phyloP scores from a whole-genome alignment of 2,797 vertebrate species.

The Bucorvus abyssinicus region DNA sequence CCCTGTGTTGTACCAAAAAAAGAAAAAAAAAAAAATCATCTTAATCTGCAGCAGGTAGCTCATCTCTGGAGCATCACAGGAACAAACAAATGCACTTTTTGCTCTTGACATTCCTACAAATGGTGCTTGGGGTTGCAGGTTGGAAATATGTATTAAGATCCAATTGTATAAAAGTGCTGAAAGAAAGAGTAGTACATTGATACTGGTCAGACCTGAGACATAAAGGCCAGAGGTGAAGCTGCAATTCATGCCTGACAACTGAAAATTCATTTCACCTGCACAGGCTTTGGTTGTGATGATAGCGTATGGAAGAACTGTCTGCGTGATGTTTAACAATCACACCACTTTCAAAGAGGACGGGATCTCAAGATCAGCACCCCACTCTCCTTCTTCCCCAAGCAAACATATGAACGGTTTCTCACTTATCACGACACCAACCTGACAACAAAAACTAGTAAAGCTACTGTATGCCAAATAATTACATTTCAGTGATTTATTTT shows the following conservation, averaged over 20 bases:
- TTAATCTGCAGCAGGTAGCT: not conserved
- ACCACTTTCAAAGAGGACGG: not conserved
- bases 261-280: not conserved
- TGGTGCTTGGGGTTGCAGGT: not conserved
- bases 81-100: not conserved
- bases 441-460: not conserved
- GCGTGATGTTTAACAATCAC: not conserved
- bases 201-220: not conserved
- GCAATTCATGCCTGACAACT: not conserved
- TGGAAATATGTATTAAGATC: not conserved
- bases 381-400: not conserved
- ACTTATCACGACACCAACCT: not conserved
- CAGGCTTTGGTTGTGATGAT: not conserved
- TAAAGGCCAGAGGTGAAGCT: not conserved
- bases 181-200: not conserved
- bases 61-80: not conserved
- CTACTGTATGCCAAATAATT: not conserved
- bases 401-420: not conserved
- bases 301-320: not conserved
- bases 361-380: not conserved
- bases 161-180: not conserved
- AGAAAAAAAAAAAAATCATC: not conserved
- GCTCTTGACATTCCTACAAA: not conserved
- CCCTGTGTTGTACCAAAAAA: not conserved
- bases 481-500: not conserved